phyloP scores from a whole-genome alignment of 1,140 invertebrate genomes.

The Drosophila oshimai region DNA sequence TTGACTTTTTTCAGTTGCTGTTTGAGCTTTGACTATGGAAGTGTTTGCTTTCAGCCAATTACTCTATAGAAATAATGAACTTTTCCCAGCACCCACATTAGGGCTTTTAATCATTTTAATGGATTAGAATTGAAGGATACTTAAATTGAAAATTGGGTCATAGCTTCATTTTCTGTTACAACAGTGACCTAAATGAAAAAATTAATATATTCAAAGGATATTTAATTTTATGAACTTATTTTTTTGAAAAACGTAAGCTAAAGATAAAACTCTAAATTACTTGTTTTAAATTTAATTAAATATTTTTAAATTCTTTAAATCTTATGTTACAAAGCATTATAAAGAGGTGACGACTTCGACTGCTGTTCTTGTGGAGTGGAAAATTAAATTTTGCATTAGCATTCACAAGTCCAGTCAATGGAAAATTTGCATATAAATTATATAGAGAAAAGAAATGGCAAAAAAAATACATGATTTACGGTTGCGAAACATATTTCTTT shows the following conservation, averaged over 20 bases:
- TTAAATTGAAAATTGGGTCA: neutral
- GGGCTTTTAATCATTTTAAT: conserved; percentile 16
- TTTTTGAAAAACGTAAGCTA: no score
- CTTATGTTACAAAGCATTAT: no score
- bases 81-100: neutral
- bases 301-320: no score
- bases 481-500: conserved; percentile 16
- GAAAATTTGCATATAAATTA: conserved; percentile 10
- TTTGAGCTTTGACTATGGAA: conserved; percentile 7
- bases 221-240: no score
- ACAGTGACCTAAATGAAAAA: no score
- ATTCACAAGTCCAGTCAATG: neutral
- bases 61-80: conserved; percentile 10
- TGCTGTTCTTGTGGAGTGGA: no score
- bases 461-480: conserved; percentile 11
- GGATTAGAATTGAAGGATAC: neutral
- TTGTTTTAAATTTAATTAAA: no score
- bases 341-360: no score
- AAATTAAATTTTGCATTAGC: conserved; percentile 7
- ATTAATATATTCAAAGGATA: no score
- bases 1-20: conserved; percentile 41
- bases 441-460: neutral
- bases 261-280: neutral
- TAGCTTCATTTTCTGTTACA: neutral
- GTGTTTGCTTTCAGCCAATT: conserved; percentile 27